phyloP scores from a whole-genome alignment of 2,113 vertebrate genomes.

The Alethe castanea region DNA sequence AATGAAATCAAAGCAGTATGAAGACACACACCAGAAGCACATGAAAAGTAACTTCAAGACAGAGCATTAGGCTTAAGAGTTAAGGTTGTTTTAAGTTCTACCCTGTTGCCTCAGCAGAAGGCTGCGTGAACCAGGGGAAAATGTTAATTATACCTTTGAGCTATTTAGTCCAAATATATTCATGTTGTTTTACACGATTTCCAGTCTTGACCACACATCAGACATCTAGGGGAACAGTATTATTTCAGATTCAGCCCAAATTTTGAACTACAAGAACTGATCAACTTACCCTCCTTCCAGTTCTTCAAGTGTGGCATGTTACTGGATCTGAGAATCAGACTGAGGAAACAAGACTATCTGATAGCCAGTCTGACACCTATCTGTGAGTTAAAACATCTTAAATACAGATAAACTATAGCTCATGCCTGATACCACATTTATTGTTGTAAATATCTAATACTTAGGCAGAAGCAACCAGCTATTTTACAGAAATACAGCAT shows the following conservation, averaged over 20 bases:
- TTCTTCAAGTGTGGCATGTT: neutral
- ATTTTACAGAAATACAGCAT: neutral
- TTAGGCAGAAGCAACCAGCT: neutral
- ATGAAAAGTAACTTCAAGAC: neutral
- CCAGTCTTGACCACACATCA: neutral
- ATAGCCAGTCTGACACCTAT: neutral
- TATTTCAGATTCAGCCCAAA: neutral
- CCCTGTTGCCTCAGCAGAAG: neutral
- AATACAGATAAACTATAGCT: neutral
- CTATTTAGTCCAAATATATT: neutral
- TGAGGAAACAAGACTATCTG: neutral
- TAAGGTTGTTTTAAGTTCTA: neutral
- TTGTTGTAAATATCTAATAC: neutral
- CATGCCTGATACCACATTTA: neutral
- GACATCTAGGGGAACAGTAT: neutral
- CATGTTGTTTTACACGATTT: neutral
- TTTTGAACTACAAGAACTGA: neutral
- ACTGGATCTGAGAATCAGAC: neutral
- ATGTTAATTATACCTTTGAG: neutral
- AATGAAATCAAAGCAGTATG: slow-evolving; percentile 29
- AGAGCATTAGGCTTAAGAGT: neutral
- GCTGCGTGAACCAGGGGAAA: neutral
- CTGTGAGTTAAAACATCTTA: neutral
- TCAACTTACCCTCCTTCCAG: neutral
- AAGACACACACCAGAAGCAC: neutral